Conservation (phyloP, 2,797 vertebrate species). For the Anomalospiza imberbis region DNA sequence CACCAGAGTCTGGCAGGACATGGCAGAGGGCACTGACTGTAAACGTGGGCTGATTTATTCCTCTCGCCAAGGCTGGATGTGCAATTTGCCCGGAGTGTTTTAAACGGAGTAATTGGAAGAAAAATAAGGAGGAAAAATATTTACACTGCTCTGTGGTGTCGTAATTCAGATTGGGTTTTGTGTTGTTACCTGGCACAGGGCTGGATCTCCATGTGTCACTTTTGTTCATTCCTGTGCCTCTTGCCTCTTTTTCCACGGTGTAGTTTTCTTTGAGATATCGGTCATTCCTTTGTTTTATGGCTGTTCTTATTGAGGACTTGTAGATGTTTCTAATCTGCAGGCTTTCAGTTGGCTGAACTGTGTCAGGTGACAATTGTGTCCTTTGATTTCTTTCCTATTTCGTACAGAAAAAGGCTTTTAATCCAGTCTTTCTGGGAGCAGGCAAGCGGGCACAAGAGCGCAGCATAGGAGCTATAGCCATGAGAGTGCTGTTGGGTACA, state of each 20-base stretch:
- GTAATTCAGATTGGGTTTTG: not conserved
- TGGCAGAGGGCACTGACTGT: not conserved
- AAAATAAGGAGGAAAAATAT: not conserved
- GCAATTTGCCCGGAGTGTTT: not conserved
- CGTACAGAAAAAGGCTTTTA: not conserved
- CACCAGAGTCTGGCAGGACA: rapidly evolving
- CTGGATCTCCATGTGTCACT: not conserved
- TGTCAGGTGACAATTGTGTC: not conserved
- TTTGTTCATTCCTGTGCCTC: rapidly evolving
- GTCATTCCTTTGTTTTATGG: not conserved
- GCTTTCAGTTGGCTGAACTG: not conserved
- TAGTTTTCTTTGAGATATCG: not conserved
- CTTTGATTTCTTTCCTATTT: not conserved
- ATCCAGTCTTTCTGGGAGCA: not conserved
- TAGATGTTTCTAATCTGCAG: not conserved
- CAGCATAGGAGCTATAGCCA: not conserved
- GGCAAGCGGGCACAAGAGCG: not conserved
- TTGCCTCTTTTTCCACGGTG: not conserved
- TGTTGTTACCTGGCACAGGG: not conserved
- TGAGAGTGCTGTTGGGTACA: not conserved
- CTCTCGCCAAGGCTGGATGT: not conserved
- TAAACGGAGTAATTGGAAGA: not conserved
- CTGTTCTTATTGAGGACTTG: not conserved
- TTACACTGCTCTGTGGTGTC: rapidly evolving
- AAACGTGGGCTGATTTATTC: rapidly evolving